Evolutionary conservation across 2,888 invertebrate species (phyloP).

Genomic region (Villa cingulata): DNA sequence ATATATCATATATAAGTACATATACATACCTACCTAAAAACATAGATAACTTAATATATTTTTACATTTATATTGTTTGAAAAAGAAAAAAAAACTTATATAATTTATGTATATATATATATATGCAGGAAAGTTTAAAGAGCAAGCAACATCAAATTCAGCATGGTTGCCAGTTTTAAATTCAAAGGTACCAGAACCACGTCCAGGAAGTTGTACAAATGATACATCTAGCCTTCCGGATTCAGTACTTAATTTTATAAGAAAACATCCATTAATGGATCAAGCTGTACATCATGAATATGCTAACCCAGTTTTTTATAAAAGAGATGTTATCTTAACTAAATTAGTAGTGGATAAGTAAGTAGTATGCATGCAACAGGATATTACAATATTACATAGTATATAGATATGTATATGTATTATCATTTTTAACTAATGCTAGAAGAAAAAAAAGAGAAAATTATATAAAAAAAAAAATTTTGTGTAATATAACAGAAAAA

Average conservation of each 20-base stretch:
- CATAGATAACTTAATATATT: no score
- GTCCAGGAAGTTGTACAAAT: conserved; percentile 89
- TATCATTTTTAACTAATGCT: no score
- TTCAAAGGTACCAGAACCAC: conserved; percentile 79
- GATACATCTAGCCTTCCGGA: conserved; percentile 85
- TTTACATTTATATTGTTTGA: background rate
- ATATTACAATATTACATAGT: no score
- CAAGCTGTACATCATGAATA: conserved; percentile 87
- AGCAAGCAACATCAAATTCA: conserved; percentile 82
- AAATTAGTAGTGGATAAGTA: conserved; percentile 76
- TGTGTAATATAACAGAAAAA: no score
- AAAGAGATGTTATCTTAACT: conserved; percentile 81
- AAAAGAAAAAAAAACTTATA: background rate
- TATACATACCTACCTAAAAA: no score
- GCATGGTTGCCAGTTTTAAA: conserved; percentile 92
- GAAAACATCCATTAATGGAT: conserved; percentile 95
- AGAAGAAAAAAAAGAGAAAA: no score
- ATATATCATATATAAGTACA: no score
- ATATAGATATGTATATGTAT: no score
- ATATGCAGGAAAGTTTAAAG: conserved; percentile 58
- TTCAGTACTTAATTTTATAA: conserved; percentile 89
- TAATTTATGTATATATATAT: conserved; percentile 1
- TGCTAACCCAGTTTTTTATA: conserved; percentile 86
- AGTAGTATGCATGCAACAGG: conserved; percentile 14
- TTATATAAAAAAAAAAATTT: no score